These are phyloP conservation scores for Apoda limacodes DNA, from an alignment of 2,888 invertebrate genomes.

Conservation along the genomic window DNA sequence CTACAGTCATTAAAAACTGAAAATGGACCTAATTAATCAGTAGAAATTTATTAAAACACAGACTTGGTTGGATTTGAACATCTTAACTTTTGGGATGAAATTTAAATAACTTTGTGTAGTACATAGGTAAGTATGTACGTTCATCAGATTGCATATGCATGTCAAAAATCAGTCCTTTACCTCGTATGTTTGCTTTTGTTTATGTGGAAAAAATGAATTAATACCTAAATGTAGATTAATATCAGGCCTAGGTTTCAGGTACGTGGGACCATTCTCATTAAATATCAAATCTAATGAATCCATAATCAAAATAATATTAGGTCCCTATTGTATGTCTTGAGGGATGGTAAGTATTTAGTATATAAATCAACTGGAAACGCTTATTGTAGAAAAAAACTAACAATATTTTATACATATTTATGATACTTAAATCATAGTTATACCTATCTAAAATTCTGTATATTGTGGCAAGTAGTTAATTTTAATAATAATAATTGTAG, in stretches of 20 bases:
- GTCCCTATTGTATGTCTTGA: slow-evolving; percentile 43
- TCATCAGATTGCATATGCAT: too few species aligned
- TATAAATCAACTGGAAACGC: slow-evolving; percentile 60
- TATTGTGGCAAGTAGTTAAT: slow-evolving; percentile 48
- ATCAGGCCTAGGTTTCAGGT: slow-evolving; percentile 49
- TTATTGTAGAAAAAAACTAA: slow-evolving; percentile 52
- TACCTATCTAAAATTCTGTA: slow-evolving; percentile 46
- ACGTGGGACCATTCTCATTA: slow-evolving; percentile 61
- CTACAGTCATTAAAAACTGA: too few species aligned
- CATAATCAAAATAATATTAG: slow-evolving; percentile 52
- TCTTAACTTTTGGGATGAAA: too few species aligned
- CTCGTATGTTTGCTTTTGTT: too few species aligned
- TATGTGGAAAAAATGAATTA: too few species aligned
- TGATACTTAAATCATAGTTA: slow-evolving; percentile 40
- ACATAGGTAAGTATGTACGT: too few species aligned
- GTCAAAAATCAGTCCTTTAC: too few species aligned
- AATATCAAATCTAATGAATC: slow-evolving; percentile 52
- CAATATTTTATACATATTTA: slow-evolving; percentile 55
- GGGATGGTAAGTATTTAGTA: slow-evolving; percentile 36
- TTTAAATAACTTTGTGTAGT: too few species aligned
- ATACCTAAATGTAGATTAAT: too few species aligned
- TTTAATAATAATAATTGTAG: slow-evolving; percentile 14
- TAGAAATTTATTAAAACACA: too few species aligned
- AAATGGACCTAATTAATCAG: too few species aligned
- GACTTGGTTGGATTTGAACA: too few species aligned